Percentiles rank a stretch among this genome's conserved stretches.
Evolutionary conservation across 2,113 vertebrate species (phyloP).

Genomic region (Dicentrarchus labrax): DNA sequence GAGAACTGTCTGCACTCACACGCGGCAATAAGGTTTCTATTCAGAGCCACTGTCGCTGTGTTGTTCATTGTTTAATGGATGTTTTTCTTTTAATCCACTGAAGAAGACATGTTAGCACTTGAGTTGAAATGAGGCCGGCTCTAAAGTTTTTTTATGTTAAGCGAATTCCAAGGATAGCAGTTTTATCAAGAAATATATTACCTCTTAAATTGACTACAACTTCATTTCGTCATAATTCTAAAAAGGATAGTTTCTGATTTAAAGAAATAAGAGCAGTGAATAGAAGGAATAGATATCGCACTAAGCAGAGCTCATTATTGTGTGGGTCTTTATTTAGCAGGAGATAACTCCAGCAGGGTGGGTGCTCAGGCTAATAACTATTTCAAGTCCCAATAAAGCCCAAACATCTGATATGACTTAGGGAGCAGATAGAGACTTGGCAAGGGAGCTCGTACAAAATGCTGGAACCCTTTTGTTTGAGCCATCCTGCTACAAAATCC

Average conservation of each 20-base stretch:
- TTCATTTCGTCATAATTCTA: slow-evolving; percentile 43
- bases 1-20: slow-evolving; percentile 27
- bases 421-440: slow-evolving; percentile 64
- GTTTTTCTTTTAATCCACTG: slow-evolving; percentile 42
- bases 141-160: slow-evolving; percentile 32
- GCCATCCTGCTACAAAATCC: slow-evolving; percentile 65
- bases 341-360: slow-evolving; percentile 62
- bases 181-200: slow-evolving; percentile 38
- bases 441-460: slow-evolving; percentile 56
- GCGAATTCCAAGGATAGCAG: slow-evolving; percentile 34
- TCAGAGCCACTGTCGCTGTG: slow-evolving; percentile 17
- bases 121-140: slow-evolving; percentile 29
- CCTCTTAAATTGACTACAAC: slow-evolving; percentile 29
- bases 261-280: slow-evolving; percentile 41
- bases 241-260: slow-evolving; percentile 34
- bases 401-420: slow-evolving; percentile 78
- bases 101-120: slow-evolving; percentile 43
- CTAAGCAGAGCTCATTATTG: slow-evolving; percentile 50
- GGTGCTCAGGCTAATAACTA: slow-evolving; percentile 70
- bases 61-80: slow-evolving; percentile 34
- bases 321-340: slow-evolving; percentile 54
- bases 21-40: slow-evolving; percentile 23
- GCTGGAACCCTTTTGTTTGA: slow-evolving; percentile 53
- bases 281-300: slow-evolving; percentile 41
- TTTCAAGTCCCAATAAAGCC: slow-evolving; percentile 74